Evolutionary conservation across 2,797 vertebrate genomes (phyloP), one percentile per base, ranked within the genome.

Genomic region (Anisognathus igniventris): DNA sequence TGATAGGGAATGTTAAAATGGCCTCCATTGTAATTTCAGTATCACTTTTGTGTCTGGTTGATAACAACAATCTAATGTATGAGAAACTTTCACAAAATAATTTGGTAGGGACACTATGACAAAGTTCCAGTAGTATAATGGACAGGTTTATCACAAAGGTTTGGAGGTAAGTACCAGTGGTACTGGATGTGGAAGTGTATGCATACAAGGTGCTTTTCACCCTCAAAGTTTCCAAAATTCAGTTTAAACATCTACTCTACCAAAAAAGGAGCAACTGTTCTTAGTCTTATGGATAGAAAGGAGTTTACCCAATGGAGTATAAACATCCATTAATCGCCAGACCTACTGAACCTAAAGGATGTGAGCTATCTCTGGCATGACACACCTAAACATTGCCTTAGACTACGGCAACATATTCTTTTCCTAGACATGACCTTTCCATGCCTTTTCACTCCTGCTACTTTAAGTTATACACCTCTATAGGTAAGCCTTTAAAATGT

Each of bases 1-100:
- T 95, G 92, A 93, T 86, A 92, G 60, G 68, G 86, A 96, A 96
- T 70, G 72, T 92, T 96, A 93, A 94, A 94, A 93, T 71, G 65
- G 83, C 56, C 84, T 94, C 85, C 82, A 13, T 23, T 90, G 61
- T 88, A 95, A 95, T 95, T 93, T 88, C 66, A 84, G 45, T 44
- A 89, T 86, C 64, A 57, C 57, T 86, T 95, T 58, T 81, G n/a
- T 73, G 44, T 47, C 78, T 92, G 42, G 53, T 57, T 66, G 37
- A 51, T 61, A 93, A 71, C 19, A 85, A 33, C 28, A 81, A 42
- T 16, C 25, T 58, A 35, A 72, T 30, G 14, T n/a, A 75, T 31
- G 37, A 73, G 65, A 75, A 91, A 83, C 11, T 56, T 90, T 9
- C 39, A 62, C 37, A 45, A 80, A 89, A 85, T 68, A 56, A 54